phyloP scores from a whole-genome alignment of 2,888 invertebrate species.

The Drosophila nr. medialis region DNA sequence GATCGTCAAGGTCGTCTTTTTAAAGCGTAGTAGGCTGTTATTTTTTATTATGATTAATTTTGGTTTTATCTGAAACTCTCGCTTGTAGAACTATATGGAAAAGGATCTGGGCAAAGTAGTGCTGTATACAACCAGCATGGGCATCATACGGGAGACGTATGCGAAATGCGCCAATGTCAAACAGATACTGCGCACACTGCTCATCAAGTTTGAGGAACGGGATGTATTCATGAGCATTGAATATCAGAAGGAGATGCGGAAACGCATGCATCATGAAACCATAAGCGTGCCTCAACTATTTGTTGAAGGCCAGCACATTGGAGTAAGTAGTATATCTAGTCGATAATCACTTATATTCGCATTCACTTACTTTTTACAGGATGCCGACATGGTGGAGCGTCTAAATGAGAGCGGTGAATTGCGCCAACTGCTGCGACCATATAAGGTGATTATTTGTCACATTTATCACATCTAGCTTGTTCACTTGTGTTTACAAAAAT shows the following conservation, averaged over 20 bases:
- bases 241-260: slow-evolving; percentile 94
- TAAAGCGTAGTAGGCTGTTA: no score
- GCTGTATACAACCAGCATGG: slow-evolving; percentile 97
- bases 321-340: slow-evolving; percentile 83
- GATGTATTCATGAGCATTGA: slow-evolving; percentile 97
- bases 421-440: slow-evolving; percentile 94
- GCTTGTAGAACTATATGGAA: slow-evolving; percentile 93
- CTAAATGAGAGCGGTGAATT: slow-evolving; percentile 97
- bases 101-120: slow-evolving; percentile 97
- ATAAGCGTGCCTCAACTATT: slow-evolving; percentile 96
- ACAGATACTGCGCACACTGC: slow-evolving; percentile 95
- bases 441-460: slow-evolving; percentile 86
- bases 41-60: neutral
- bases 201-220: slow-evolving; percentile 96
- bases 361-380: slow-evolving; percentile 75
- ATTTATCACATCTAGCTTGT: neutral
- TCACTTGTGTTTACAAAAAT: neutral
- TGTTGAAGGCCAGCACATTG: slow-evolving; percentile 96
- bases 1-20: no score
- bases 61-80: neutral
- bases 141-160: slow-evolving; percentile 95
- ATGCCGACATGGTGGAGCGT: slow-evolving; percentile 94
- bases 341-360: neutral
- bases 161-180: slow-evolving; percentile 96
- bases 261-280: slow-evolving; percentile 91